phyloP scores from a whole-genome alignment of 2,113 vertebrate species.

The Panurus biarmicus region DNA sequence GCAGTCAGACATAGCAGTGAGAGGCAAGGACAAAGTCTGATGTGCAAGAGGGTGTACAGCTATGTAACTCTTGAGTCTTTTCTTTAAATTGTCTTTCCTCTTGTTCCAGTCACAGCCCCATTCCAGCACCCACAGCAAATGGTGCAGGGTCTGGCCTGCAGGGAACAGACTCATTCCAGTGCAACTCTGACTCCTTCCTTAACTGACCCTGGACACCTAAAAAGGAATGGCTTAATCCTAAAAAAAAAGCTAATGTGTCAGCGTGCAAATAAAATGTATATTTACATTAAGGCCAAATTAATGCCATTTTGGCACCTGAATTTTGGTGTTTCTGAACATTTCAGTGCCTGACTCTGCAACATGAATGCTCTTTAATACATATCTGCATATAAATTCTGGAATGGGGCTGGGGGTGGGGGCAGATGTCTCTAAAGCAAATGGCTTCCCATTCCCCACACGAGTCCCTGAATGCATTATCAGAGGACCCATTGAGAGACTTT shows the following conservation, averaged over 20 bases:
- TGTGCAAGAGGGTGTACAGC: neutral
- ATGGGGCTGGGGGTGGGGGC: rapidly evolving
- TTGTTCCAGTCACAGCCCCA: neutral
- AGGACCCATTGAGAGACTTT: neutral
- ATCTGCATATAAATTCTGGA: neutral
- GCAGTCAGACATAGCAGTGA: neutral
- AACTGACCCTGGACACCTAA: neutral
- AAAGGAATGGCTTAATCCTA: neutral
- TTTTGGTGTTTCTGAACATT: neutral
- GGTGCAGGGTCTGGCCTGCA: neutral
- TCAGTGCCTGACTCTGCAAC: neutral
- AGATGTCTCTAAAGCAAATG: neutral
- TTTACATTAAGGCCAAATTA: neutral
- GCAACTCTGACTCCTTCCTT: neutral
- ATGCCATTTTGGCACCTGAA: neutral
- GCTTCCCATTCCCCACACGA: neutral
- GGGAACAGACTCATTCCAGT: neutral
- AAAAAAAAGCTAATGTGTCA: neutral
- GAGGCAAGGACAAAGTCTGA: neutral
- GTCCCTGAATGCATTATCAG: neutral
- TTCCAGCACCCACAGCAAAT: neutral
- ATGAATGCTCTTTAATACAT: neutral
- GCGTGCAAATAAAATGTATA: neutral
- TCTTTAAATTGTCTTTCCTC: neutral
- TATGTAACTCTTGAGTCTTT: neutral